Evolutionary conservation across 2,888 invertebrate genomes (phyloP), one percentile per base, ranked within the genome.

Genomic region (Odiellus spinosus): DNA sequence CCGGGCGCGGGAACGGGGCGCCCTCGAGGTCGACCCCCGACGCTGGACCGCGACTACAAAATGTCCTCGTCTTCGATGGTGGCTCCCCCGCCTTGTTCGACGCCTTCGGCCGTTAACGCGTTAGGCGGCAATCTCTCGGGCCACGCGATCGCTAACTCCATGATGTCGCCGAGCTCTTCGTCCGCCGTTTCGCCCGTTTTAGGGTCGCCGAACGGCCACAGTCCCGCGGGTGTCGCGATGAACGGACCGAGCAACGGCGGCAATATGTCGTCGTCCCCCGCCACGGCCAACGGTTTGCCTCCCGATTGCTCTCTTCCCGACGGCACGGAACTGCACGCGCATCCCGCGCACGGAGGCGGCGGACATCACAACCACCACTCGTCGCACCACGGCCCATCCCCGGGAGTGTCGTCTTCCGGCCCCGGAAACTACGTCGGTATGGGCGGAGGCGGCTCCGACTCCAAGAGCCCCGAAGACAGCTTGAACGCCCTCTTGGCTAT

Each of bases 401-500:
- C 43, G n/a, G 45, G 40, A 45, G 50, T 46, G 44, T 46, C 47
- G 44, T n/a, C 39, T 18, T 46, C 47, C 26, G 42, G 32, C 20
- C 49, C 44, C 33, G 33, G 33, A 19, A 46, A 40, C 32, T 33
- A 40, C 36, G 15, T 17, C 17, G 47, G 45, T 35, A 45, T 43
- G 32, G 38, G 48, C 35, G 36, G 42, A 18, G 18, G 40, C 10
- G 33, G 45, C 33, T 18, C 38, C 18, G 49, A 51, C 19, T 50
- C 45, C 38, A 51, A 47, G 34, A 47, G 46, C 46, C 47, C 48
- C 19, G 53, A 53, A 51, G 49, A 49, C 50, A 53, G 53, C 42
- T 48, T 53, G 41, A 53, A 53, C 46, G 53, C 53, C 45, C 53
- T 53, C 36, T 47, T 53, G 45, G 53, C 53, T 47, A 49, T 53